Percentiles rank a stretch among this genome's conserved stretches.
Evolutionary conservation across 2,797 vertebrate genomes (phyloP).

Genomic region (Chelon labrosus): DNA sequence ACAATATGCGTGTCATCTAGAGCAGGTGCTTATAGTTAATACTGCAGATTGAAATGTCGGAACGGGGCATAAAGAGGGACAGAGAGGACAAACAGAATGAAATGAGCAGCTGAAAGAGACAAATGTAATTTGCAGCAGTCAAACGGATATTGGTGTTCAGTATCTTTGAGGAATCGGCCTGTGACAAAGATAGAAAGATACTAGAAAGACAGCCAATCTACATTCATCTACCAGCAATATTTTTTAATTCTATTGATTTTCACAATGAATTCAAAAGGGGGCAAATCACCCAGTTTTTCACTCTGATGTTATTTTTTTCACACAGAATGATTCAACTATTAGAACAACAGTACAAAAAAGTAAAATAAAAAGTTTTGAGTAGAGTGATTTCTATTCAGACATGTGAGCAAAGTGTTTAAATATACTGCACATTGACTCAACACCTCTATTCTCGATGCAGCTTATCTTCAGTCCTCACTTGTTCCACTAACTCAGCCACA

Average conservation of each 20-base stretch:
- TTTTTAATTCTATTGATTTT: slow-evolving; percentile 3
- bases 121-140: not conserved
- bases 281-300: no score
- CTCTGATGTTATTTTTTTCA: not conserved
- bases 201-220: not conserved
- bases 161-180: slow-evolving; percentile 3
- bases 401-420: no score
- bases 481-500: not conserved
- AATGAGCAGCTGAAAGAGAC: slow-evolving; percentile 7
- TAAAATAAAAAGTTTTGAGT: no score
- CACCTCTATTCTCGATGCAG: not conserved
- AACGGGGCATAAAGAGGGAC: not conserved
- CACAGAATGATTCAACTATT: not conserved
- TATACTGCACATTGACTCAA: not conserved
- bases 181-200: slow-evolving; percentile 3
- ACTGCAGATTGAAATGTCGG: slow-evolving; percentile 9
- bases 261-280: no score
- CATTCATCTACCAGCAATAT: slow-evolving; percentile 1
- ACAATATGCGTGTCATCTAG: not conserved
- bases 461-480: not conserved
- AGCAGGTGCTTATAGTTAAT: no score
- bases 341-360: not conserved
- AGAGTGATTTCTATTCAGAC: no score
- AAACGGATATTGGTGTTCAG: not conserved
- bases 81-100: not conserved